Conservation (phyloP, 2,797 vertebrate genomes). For the Nyctibius grandis region DNA sequence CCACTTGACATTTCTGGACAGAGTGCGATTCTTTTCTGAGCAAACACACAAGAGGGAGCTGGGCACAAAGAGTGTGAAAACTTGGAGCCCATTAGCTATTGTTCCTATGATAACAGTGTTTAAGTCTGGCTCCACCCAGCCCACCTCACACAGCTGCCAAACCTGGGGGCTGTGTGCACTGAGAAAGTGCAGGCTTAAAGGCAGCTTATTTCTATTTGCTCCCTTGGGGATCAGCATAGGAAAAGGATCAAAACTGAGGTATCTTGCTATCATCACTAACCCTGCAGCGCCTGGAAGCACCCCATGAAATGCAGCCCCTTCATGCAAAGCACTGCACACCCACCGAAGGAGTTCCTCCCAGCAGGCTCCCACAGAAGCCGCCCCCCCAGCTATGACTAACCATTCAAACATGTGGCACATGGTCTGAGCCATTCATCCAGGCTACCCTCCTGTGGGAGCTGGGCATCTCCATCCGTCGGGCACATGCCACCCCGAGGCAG, state of each 20-base stretch:
- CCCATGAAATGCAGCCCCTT: background rate
- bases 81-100: background rate
- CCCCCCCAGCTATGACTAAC: background rate
- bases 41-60: constrained; percentile 20
- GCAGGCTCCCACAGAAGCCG: background rate
- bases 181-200: background rate
- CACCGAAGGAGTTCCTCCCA: background rate
- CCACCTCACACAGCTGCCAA: background rate
- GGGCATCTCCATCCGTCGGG: background rate
- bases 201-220: background rate
- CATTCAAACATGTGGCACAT: background rate
- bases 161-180: background rate
- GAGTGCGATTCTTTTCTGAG: background rate
- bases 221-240: background rate
- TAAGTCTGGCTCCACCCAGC: background rate
- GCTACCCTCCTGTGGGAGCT: background rate
- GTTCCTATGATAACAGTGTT: background rate
- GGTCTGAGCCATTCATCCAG: background rate
- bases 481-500: background rate
- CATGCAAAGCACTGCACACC: background rate
- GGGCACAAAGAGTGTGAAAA: constrained; percentile 14
- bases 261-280: background rate
- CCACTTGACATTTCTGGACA: constrained; percentile 43
- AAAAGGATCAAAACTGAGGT: background rate
- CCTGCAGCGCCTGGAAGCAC: background rate